Evolutionary conservation across 1,140 invertebrate species (phyloP).

Genomic region (Philaenus spumarius): DNA sequence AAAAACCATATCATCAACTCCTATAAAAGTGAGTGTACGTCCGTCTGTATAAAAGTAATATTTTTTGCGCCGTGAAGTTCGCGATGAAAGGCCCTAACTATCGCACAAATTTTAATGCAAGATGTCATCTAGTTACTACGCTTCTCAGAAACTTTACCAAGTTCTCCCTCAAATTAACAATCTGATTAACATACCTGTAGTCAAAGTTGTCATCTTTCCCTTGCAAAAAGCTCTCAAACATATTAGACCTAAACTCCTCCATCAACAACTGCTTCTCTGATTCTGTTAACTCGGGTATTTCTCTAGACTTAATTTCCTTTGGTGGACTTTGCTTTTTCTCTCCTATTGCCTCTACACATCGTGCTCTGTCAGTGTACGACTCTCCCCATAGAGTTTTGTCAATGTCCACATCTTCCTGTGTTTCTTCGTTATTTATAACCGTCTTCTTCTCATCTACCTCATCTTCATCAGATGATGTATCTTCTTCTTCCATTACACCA

Average conservation of each 20-base stretch:
- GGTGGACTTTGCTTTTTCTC: background rate
- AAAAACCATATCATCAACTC: too few species aligned
- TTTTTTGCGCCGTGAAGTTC: too few species aligned
- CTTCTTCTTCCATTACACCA: slow-evolving; percentile 40
- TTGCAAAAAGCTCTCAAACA: slow-evolving; percentile 81
- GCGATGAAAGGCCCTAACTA: too few species aligned
- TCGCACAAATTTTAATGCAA: too few species aligned
- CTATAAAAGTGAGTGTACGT: too few species aligned
- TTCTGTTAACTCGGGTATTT: slow-evolving; percentile 16
- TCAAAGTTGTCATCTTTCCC: slow-evolving; percentile 87
- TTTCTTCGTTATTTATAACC: slow-evolving; percentile 22
- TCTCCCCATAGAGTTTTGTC: slow-evolving; percentile 1
- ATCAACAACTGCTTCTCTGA: slow-evolving; percentile 50
- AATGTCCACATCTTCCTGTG: slow-evolving; percentile 20
- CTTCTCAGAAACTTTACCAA: too few species aligned
- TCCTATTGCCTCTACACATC: too few species aligned
- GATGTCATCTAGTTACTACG: too few species aligned
- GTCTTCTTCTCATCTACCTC: slow-evolving; percentile 29
- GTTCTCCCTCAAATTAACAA: too few species aligned
- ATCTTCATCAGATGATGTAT: slow-evolving; percentile 33
- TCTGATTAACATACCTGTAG: too few species aligned
- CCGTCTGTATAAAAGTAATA: too few species aligned
- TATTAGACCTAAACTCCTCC: slow-evolving; percentile 78
- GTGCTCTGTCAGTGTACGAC: background rate
- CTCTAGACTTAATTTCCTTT: background rate